Evolutionary conservation across 1,140 invertebrate species (phyloP), one percentile per base, ranked within the genome.

Genomic region (Dreissena rostriformis): DNA sequence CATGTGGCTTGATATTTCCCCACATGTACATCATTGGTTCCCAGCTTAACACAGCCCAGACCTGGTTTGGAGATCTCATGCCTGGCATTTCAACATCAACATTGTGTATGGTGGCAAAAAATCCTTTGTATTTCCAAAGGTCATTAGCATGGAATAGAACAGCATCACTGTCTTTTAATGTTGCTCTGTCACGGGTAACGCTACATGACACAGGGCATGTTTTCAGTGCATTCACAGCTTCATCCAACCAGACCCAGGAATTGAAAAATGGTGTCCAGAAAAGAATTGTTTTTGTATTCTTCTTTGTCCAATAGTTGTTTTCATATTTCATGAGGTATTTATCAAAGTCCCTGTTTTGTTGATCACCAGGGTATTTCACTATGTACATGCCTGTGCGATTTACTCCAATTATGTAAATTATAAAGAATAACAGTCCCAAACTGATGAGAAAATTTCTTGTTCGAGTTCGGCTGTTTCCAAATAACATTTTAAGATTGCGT

Each of bases 11-110:
- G 8, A 84, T 57, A n/a, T 77, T 84, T 22, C 82, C 82, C 82
- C 82, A 84, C 67, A 77, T 70, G 39, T 68, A 68, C n/a, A 65
- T 26, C 68, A 84, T 70, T 55, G 82, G 82, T 77, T 84, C 82
- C 52, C 55, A 63, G 67, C 75, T 77, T 15, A 71, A 52, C n/a
- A 84, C 49, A 24, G 57, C 55, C 82, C 82, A 84, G 4, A 84
- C 66, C 53, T 84, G 82, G 55, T 82, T 68, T 28, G 71, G 71
- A 1, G 63, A 74, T 68, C 80, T 61, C 5, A 8, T 28, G 39
- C 61, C 15, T 26, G 80, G 80, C 71, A 82, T 53, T 14, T 73
- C 39, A 68, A 53, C 75, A 29, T 75, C 51, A 52, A 53, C 28
- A 57, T 68, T 82, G 29, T 68, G 49, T 22, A 82, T 12, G 10